Base-by-base conservation (phyloP, 1,140 invertebrate species). In the Cylas formicarius region DNA sequence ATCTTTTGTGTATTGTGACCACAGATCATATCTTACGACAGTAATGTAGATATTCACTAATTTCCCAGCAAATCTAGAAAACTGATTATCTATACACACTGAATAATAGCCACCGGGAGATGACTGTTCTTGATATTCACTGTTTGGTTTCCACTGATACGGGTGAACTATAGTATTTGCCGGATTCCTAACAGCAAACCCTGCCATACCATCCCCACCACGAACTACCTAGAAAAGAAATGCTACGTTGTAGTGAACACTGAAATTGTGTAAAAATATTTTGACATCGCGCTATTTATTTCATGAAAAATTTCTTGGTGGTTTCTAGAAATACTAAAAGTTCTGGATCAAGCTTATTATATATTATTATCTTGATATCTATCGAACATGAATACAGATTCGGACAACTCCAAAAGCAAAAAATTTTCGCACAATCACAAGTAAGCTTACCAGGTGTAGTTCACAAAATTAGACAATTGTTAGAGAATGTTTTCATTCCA, bases 81-180 rank as follows among this genome's bases (percentile, higher is more conserved):
- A 91, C 55, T 92, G 88, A 70, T 97, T 97, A 65, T 96, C 90
- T 39, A 97, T 82, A 67, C 93, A 97, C 14, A 96, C 81, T n/a
- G 82, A 82, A 60, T 94, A 96, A 61, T 90, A 91, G 5, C 88
- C 89, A 31, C 87, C 88, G 1, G 73, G 69, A 3, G 80, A 77
- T 0, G 78, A 72, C 54, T 81, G 77, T 60, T 93, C 90, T 43
- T 92, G 87, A 58, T 91, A 93, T 63, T 92, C 89, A 1, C 86
- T 78, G 49, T 76, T 85, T 2, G 85, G 68, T 63, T 81, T 78
- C 90, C 90, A 95, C 58, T 88, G 83, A 61, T 94, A 93, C 0
- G 89, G 89, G 60, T 89, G 80, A 3, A 93, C 86, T 40, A 92
- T 77, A 57, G 82, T 69, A 0, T 86, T 86, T 36, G 77, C 76